These are phyloP conservation scores for Polyergus mexicanus DNA, from an alignment of 1,140 invertebrate genomes.

Conservation along the genomic window DNA sequence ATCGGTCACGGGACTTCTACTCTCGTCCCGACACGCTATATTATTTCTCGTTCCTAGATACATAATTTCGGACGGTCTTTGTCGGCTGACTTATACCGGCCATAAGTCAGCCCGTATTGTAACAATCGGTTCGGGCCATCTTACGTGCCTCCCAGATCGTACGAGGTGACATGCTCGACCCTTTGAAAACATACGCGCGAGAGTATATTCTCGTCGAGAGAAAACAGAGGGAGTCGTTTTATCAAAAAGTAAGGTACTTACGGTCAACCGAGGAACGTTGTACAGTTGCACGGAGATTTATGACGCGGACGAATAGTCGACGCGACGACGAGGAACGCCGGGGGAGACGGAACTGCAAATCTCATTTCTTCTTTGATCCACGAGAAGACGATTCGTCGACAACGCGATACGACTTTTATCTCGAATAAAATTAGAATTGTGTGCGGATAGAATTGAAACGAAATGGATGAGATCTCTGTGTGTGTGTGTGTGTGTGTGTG, in stretches of 20 bases:
- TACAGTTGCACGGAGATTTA: constrained; percentile 56
- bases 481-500: too few species aligned
- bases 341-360: constrained; percentile 50
- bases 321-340: constrained; percentile 2
- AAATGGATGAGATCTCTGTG: not conserved
- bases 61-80: constrained; percentile 73
- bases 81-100: constrained; percentile 78
- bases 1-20: constrained; percentile 63
- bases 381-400: constrained; percentile 34
- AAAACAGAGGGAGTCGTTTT: constrained; percentile 42
- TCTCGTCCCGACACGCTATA: not conserved
- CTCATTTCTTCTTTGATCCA: constrained; percentile 13
- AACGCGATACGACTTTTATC: constrained; percentile 13
- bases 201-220: constrained; percentile 7
- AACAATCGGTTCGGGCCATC: constrained; percentile 62
- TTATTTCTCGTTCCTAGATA: constrained; percentile 74
- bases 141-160: constrained; percentile 62
- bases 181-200: constrained; percentile 54
- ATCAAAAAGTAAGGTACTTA: constrained; percentile 54
- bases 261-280: constrained; percentile 23
- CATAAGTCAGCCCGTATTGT: constrained; percentile 76
- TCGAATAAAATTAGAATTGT: constrained; percentile 24
- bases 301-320: constrained; percentile 60
- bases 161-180: constrained; percentile 58
- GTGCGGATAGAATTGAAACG: not conserved